Evolutionary conservation across 2,797 vertebrate species (phyloP).

Genomic region (Acanthurus leucopareius): DNA sequence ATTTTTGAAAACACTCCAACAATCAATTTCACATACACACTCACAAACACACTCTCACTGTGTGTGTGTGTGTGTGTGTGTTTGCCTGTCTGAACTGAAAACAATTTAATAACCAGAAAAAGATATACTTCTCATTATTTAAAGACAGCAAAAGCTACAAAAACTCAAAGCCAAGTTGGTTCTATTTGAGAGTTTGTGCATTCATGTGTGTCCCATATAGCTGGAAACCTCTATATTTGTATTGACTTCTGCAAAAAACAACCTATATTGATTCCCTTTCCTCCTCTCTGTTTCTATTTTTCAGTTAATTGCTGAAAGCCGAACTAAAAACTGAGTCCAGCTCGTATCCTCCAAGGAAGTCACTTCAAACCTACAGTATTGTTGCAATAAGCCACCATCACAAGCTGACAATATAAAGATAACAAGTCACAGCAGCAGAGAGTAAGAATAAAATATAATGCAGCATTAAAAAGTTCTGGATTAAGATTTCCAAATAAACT

Average conservation of each 20-base stretch:
- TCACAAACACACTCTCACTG: not conserved
- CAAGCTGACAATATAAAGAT: conserved; percentile 23
- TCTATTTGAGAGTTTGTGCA: conserved; percentile 4
- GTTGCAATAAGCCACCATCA: conserved; percentile 20
- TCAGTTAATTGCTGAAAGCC: conserved; percentile 24
- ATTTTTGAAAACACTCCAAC: not conserved
- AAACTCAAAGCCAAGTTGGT: not conserved
- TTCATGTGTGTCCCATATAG: conserved; percentile 7
- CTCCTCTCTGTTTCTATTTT: not conserved
- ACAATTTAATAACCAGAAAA: not conserved
- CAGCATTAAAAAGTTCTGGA: conserved; percentile 4
- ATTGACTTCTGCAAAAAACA: conserved; percentile 14
- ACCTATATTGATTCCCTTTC: conserved; percentile 25
- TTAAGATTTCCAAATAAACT: conserved; percentile 16
- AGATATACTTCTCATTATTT: not conserved
- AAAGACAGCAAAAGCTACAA: not conserved
- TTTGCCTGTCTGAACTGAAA: not conserved
- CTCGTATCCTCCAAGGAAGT: conserved; percentile 12
- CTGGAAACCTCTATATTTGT: conserved; percentile 17
- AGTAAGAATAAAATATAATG: conserved; percentile 8
- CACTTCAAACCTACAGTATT: conserved; percentile 9
- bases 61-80: not conserved
- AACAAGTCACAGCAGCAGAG: not conserved
- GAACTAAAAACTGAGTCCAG: conserved; percentile 16
- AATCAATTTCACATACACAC: not conserved